phyloP scores from a whole-genome alignment of 2,888 invertebrate genomes.

The Rhagonycha lutea region DNA sequence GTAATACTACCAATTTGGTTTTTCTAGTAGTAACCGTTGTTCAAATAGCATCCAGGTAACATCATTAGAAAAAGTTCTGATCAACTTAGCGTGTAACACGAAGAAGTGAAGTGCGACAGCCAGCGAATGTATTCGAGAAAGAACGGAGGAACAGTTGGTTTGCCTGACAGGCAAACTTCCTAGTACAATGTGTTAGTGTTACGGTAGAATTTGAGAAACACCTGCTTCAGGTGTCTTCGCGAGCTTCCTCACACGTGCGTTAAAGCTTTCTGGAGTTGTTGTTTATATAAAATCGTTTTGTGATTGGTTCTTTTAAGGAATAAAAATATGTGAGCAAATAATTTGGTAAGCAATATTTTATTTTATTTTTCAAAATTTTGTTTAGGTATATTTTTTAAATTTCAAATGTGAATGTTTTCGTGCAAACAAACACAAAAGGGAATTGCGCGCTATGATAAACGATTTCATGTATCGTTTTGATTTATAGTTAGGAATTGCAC shows the following conservation, averaged over 20 bases:
- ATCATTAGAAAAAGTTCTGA: slow-evolving; percentile 3
- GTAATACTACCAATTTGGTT: neutral
- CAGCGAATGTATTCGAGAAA: slow-evolving; percentile 28
- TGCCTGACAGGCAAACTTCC: slow-evolving; percentile 20
- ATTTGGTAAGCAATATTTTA: neutral
- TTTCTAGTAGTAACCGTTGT: neutral
- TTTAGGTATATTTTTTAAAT: neutral
- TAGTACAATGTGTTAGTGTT: slow-evolving; percentile 25
- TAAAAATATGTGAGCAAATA: neutral
- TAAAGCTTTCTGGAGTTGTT: neutral
- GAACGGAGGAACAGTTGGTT: slow-evolving; percentile 32
- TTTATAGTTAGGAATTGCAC: slow-evolving; percentile 1
- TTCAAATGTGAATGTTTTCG: neutral
- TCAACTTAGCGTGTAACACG: slow-evolving; percentile 6
- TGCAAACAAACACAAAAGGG: neutral
- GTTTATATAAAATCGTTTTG: neutral
- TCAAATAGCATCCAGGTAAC: neutral
- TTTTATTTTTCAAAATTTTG: neutral
- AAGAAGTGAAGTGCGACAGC: slow-evolving; percentile 23
- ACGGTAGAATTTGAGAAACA: slow-evolving; percentile 22
- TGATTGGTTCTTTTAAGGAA: neutral
- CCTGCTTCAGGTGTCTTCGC: slow-evolving; percentile 19
- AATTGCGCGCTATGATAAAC: neutral
- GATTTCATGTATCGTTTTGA: neutral
- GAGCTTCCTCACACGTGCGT: slow-evolving; percentile 20